Percentiles rank a stretch among this genome's conserved stretches.
These are phyloP conservation scores for Corythoichthys haematopterus DNA, from an alignment of 2,113 vertebrate genomes.

Conservation along the genomic window DNA sequence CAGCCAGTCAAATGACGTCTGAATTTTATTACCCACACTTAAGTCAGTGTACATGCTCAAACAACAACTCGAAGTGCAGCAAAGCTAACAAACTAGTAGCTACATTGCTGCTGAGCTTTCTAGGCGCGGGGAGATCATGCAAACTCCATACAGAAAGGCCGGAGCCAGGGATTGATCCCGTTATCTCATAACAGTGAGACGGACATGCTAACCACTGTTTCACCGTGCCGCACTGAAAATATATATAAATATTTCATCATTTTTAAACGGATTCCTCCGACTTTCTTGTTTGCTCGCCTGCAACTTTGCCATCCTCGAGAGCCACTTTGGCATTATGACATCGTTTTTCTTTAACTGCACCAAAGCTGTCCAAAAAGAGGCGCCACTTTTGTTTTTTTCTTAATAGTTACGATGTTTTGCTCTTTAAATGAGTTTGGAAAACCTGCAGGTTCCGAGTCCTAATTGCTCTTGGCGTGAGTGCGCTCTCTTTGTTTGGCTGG, in stretches of 20 bases:
- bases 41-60: no score
- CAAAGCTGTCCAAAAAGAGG: constrained; percentile 26
- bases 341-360: constrained; percentile 57
- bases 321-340: constrained; percentile 56
- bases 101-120: no score
- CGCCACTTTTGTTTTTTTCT: constrained; percentile 19
- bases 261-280: constrained; percentile 12
- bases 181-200: no score
- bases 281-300: constrained; percentile 46
- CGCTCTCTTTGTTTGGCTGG: constrained; percentile 44
- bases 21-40: no score
- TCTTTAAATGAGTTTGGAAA: constrained; percentile 33
- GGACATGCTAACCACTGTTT: no score
- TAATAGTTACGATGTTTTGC: constrained; percentile 16
- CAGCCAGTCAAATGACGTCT: no score
- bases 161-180: no score
- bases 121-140: no score
- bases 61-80: no score
- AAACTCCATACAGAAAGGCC: no score
- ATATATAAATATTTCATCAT: background rate
- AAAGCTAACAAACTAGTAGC: no score
- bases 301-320: constrained; percentile 56
- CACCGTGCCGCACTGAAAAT: no score
- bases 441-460: constrained; percentile 44
- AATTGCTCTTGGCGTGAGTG: constrained; percentile 43